Conservation (phyloP, 1,140 invertebrate species). For the Parasteatoda tepidariorum region DNA sequence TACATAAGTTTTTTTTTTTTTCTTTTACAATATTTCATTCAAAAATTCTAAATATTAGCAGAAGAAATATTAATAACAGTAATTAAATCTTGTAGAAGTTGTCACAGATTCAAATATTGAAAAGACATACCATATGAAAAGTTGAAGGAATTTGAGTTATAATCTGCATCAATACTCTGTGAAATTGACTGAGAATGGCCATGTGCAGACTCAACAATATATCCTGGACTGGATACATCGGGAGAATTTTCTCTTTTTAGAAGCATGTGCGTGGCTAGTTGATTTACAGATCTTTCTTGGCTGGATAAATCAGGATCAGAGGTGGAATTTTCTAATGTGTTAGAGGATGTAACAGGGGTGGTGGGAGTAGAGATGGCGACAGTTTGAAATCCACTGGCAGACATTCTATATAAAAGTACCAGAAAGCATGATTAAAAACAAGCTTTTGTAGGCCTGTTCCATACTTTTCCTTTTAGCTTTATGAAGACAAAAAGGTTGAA, state of each 20-base stretch:
- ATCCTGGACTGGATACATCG: conserved; percentile 32
- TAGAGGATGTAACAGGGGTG: conserved; percentile 41
- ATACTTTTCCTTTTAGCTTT: not conserved
- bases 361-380: conserved; percentile 48
- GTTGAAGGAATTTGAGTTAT: conserved; percentile 54
- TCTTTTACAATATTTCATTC: too few relatives aligned
- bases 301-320: conserved; percentile 8
- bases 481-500: not conserved
- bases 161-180: conserved; percentile 44
- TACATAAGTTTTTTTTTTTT: not conserved
- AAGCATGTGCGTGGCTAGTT: conserved; percentile 30
- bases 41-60: too few relatives aligned
- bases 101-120: too few relatives aligned
- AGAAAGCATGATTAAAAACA: conserved; percentile 1
- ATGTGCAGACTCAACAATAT: conserved; percentile 18
- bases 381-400: conserved; percentile 47
- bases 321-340: conserved; percentile 8
- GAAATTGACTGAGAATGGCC: conserved; percentile 16
- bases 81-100: too few relatives aligned
- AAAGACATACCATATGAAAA: conserved; percentile 43
- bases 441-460: not conserved
- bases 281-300: conserved; percentile 8
- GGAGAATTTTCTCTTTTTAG: conserved; percentile 21
- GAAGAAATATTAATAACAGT: too few relatives aligned
- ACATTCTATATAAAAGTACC: conserved; percentile 44